Evolutionary conservation across 2,888 invertebrate genomes (phyloP).

Genomic region (Barypeithes pellucidus): DNA sequence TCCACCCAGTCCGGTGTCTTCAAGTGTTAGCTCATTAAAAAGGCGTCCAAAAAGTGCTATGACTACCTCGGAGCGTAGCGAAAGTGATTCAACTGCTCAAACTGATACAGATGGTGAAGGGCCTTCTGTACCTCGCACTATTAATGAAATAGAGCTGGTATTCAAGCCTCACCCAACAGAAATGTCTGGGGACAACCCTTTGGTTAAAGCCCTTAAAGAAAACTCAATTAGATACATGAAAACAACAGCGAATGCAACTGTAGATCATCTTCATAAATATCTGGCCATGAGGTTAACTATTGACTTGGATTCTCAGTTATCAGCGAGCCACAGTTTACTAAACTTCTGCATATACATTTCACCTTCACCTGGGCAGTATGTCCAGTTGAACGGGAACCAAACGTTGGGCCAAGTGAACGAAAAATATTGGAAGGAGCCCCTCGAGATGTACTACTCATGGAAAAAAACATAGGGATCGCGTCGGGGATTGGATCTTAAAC

Average conservation of each 20-base stretch:
- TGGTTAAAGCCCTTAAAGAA: conserved; percentile 88
- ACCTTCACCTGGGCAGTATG: conserved; percentile 87
- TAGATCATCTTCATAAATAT: conserved; percentile 96
- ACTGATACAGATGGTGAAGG: conserved; percentile 85
- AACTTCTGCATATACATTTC: conserved; percentile 96
- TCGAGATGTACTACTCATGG: conserved; percentile 97
- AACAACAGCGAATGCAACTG: conserved; percentile 97
- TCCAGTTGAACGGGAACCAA: conserved; percentile 89
- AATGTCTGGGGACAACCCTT: conserved; percentile 88
- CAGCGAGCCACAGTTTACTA: conserved; percentile 81
- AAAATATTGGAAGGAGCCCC: conserved; percentile 83
- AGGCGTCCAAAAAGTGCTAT: conserved; percentile 81
- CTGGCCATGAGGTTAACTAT: conserved; percentile 92
- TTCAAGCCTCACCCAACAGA: conserved; percentile 97
- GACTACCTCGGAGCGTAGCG: conserved; percentile 77
- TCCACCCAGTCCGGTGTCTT: conserved; percentile 79
- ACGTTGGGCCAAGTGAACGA: conserved; percentile 95
- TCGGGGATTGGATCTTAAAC: conserved; percentile 55
- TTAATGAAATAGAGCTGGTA: conserved; percentile 95
- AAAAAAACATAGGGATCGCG: conserved; percentile 81
- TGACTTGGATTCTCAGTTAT: conserved; percentile 87
- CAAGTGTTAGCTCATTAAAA: conserved; percentile 80
- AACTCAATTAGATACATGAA: conserved; percentile 94
- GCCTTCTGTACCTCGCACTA: conserved; percentile 81
- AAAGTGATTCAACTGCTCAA: conserved; percentile 81